These are phyloP conservation scores for Aromia moschata DNA, from an alignment of 2,888 invertebrate genomes.

Conservation along the genomic window DNA sequence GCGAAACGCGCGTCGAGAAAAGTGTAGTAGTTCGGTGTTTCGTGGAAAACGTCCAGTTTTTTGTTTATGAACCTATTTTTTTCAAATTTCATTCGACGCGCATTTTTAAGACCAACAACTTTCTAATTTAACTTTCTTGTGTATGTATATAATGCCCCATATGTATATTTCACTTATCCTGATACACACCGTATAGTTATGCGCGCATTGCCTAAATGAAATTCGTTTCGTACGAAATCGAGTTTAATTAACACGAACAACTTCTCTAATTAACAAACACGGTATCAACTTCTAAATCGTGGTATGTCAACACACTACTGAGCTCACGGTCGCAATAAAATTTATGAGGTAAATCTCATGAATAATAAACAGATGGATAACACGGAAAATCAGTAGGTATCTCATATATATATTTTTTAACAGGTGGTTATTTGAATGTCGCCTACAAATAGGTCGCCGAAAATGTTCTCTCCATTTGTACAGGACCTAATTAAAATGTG, in stretches of 20 bases:
- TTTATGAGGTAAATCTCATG: constrained; percentile 2
- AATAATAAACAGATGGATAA: not conserved
- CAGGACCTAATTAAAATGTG: too few species aligned
- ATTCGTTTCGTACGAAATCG: constrained; percentile 17
- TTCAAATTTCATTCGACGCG: too few species aligned
- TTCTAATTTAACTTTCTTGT: too few species aligned
- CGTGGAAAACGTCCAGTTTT: too few species aligned
- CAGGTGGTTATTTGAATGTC: not conserved
- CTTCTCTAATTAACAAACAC: constrained; percentile 19
- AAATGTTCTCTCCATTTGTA: not conserved
- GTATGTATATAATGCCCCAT: too few species aligned
- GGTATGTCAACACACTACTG: not conserved
- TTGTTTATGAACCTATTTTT: too few species aligned
- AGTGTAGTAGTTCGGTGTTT: too few species aligned
- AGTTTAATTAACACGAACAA: constrained; percentile 20
- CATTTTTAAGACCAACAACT: too few species aligned
- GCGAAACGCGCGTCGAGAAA: too few species aligned
- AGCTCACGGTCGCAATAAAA: not conserved
- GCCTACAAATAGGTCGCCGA: not conserved
- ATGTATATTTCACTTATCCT: too few species aligned
- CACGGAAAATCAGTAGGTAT: not conserved
- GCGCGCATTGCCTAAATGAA: constrained; percentile 26
- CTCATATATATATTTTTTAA: not conserved
- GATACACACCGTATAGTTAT: too few species aligned
- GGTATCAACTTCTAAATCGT: constrained; percentile 4